Base-by-base conservation (phyloP, 2,797 vertebrate genomes). In the Morus bassanus region DNA sequence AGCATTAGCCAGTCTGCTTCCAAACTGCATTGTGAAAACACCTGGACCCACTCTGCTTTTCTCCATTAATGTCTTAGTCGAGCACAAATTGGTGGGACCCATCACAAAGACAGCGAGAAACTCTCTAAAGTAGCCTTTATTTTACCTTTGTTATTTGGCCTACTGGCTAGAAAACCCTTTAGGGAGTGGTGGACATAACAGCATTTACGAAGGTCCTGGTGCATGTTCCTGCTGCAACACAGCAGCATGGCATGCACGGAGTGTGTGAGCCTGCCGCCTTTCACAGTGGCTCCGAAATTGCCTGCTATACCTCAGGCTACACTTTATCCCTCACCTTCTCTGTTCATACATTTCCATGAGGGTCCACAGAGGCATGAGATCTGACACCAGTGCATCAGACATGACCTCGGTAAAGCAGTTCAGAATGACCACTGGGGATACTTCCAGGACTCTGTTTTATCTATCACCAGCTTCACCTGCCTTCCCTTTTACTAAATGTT, bases 241-340 rank as follows among this genome's bases (percentile, higher is more conserved):
- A 13, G 30, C 4, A 9, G 18, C 35, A 7, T 1, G 12, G 23
- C 68, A 41, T 2, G 39, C 41, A 30, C 0, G 1, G 41, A 56
- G 25, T 0, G 2, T 0, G 0, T 1, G 4, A 80, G 35, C 21
- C 43, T 39, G 41, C 11, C 0, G 2, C 70, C 48, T n/a, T 45
- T 27, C 2, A 0, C 60, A 53, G 65, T 1, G 0, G 22, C 50
- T 39, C 18, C 1, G 1, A 39, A 43, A 30, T 4, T 64, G 25
- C 24, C 25, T 43, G 24, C 35, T 64, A 31, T 43, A 33, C 41
- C 35, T 82, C 41, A 31, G 54, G 19, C n/a, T 54, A 27, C 0
- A 2, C 54, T 53, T 51, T 37, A 37, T 12, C 25, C 56, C 39
- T 59, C 4, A 4, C 41, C 33, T 51, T 41, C 18, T 41, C 14